These are phyloP conservation scores for Alexandromys fortis DNA, from an alignment of 2,113 vertebrate species.

Conservation along the genomic window DNA sequence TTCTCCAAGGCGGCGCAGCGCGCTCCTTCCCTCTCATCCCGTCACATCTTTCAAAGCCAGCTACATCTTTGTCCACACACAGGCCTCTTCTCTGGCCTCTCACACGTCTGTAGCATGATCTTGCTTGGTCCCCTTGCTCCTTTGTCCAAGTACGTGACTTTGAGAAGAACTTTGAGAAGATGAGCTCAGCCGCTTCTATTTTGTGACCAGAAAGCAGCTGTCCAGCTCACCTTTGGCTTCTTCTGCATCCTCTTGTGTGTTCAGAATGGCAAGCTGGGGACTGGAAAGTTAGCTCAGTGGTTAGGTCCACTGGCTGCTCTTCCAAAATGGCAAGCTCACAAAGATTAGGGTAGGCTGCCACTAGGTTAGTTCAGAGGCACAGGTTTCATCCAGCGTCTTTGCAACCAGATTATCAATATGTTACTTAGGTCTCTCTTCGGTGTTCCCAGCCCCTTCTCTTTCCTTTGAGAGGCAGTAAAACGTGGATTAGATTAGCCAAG, in stretches of 20 bases:
- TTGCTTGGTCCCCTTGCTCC: neutral
- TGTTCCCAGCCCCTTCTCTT: neutral
- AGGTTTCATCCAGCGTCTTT: neutral
- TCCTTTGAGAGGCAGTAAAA: neutral
- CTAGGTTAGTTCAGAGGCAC: neutral
- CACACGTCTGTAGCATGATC: neutral
- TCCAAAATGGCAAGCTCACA: neutral
- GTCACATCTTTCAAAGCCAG: neutral
- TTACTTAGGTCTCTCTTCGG: neutral
- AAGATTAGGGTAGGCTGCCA: neutral
- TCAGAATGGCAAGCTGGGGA: neutral
- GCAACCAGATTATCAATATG: neutral
- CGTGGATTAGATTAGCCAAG: neutral
- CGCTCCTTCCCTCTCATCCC: neutral
- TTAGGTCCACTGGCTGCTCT: no score
- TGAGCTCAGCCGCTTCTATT: neutral
- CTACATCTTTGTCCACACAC: neutral
- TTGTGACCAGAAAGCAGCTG: neutral
- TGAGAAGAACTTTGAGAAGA: slow-evolving; percentile 12
- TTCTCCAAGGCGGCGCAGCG: neutral
- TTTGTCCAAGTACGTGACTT: neutral
- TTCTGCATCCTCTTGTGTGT: neutral
- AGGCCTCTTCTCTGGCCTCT: neutral
- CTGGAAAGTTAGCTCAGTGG: no score
- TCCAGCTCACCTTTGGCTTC: neutral